These are phyloP conservation scores for Stegodyphus dumicola DNA, from an alignment of 1,140 invertebrate species.

Conservation along the genomic window DNA sequence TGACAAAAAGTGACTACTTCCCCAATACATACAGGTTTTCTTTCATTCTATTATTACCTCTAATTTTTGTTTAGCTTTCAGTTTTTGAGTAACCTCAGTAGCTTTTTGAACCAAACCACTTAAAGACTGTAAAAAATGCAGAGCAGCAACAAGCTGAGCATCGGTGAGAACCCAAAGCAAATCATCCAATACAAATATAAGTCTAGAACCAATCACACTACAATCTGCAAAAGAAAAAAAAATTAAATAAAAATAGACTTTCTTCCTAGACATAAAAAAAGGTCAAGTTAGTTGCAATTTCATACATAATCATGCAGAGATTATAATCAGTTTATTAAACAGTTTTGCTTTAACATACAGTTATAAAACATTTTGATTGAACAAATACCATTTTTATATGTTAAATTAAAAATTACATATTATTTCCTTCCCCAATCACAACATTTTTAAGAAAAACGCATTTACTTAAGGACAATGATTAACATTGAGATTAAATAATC, in stretches of 20 bases:
- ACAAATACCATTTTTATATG: too few species aligned
- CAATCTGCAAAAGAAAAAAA: conserved; percentile 78
- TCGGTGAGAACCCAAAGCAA: conserved; percentile 98
- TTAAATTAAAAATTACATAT: too few species aligned
- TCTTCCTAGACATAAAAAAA: not conserved
- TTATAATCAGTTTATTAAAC: too few species aligned
- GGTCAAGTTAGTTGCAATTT: not conserved
- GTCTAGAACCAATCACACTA: conserved; percentile 88
- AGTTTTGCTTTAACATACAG: too few species aligned
- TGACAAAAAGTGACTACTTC: not conserved
- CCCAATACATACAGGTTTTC: not conserved
- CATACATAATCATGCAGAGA: not conserved
- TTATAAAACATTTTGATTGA: too few species aligned
- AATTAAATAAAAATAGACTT: not conserved
- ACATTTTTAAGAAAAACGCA: too few species aligned
- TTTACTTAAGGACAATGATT: too few species aligned
- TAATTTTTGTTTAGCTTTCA: conserved; percentile 88
- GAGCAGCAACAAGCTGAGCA: conserved; percentile 93
- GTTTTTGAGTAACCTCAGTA: conserved; percentile 82
- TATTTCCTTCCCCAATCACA: too few species aligned
- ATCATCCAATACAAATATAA: conserved; percentile 94
- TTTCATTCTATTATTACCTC: conserved; percentile 73
- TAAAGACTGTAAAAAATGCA: conserved; percentile 93
- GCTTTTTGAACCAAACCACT: conserved; percentile 86
- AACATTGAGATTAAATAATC: too few species aligned